These are phyloP conservation scores for Elephas maximus DNA, from an alignment of 2,113 vertebrate genomes.

Conservation along the genomic window DNA sequence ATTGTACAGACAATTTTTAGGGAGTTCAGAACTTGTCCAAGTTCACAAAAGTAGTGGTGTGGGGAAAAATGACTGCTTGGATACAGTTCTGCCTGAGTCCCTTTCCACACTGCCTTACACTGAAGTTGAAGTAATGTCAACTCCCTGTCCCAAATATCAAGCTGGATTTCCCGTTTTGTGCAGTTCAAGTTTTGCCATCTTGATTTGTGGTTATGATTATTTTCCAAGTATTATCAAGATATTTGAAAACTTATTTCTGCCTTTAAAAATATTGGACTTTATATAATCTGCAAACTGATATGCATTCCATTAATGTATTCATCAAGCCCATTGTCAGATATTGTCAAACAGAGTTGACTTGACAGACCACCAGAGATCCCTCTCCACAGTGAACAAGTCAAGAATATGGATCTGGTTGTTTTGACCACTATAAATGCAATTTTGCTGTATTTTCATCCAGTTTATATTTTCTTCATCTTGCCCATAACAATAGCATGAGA, in stretches of 20 bases:
- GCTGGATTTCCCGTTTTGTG: background rate
- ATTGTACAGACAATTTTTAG: background rate
- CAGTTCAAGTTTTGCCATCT: slow-evolving; percentile 31
- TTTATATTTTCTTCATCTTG: slow-evolving; percentile 16
- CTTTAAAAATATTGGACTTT: background rate
- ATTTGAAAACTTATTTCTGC: background rate
- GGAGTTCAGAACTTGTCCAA: background rate
- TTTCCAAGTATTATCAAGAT: background rate
- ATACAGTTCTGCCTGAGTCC: background rate
- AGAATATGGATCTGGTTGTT: background rate
- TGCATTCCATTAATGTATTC: background rate
- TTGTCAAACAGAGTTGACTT: background rate
- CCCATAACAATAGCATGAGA: background rate
- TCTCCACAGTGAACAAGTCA: background rate
- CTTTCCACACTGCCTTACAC: background rate
- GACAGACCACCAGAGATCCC: background rate
- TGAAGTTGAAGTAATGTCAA: slow-evolving; percentile 9
- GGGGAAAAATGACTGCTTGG: background rate
- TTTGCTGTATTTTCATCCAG: slow-evolving; percentile 6
- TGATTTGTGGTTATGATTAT: slow-evolving; percentile 10
- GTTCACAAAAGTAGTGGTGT: background rate
- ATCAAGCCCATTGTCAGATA: background rate
- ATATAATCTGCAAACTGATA: background rate
- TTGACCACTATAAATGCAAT: background rate
- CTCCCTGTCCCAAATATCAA: background rate